Base-by-base conservation (phyloP, 2,113 vertebrate genomes). In the Oxyruncus cristatus region DNA sequence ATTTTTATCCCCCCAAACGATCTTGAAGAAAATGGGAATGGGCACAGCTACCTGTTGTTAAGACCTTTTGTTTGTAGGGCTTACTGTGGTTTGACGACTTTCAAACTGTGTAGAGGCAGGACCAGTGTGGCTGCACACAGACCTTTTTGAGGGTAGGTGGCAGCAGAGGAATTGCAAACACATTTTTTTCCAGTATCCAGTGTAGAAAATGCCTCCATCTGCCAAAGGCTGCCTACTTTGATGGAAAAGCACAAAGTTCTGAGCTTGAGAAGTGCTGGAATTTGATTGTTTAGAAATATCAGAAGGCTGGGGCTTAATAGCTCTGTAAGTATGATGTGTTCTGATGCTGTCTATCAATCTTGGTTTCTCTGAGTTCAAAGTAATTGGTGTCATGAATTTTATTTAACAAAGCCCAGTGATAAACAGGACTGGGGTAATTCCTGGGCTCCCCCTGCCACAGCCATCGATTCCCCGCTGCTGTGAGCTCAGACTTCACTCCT, bases 111-210 rank as follows among this genome's bases (percentile, higher is more conserved):
- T 59, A 66, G 46, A 67, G 30, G 5, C 4, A 49, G 88, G 27
- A 41, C 41, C 80, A 50, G 44, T 28, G 28, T 72, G 44, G 75
- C 70, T 94, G 97, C 77, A 97, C 42, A 46, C 44, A 39, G 90
- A 47, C 35, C 12, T 65, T 89, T 93, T n/a, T 15, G 89, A 35
- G 63, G 84, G 85, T 97, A 98, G 98, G 95, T 98, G 98, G 98
- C 97, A 98, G 98, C 96, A 98, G 94, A 98, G 95, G 94, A 97
- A 94, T 67, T 89, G 94, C 88, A 86, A 97, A 97, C 47, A 41
- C 30, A 19, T 15, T 44, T 19, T 89, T 70, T 32, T 52, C 4
- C 5, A 44, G n/a, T 6, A 90, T 37, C 37, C 66, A 49, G 3
- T 3, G 19, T 7, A 52, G 7, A 72, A 47, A 88, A 75, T 39